phyloP scores from a whole-genome alignment of 2,888 invertebrate genomes.

The Drosophila austrosaltans region DNA sequence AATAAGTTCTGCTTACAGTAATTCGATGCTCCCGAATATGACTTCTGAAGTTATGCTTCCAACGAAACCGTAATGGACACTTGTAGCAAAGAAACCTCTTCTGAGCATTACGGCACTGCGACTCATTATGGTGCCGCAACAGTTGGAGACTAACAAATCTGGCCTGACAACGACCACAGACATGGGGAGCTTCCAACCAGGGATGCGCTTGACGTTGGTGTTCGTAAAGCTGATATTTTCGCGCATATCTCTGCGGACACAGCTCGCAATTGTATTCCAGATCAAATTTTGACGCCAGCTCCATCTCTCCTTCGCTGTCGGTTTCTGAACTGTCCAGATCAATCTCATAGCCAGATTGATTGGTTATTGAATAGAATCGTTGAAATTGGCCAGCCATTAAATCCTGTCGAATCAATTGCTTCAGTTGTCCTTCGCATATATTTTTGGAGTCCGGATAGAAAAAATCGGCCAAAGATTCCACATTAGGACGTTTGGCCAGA shows the following conservation, averaged over 20 bases:
- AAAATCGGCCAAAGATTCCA: slow-evolving; percentile 61
- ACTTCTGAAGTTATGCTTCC: slow-evolving; percentile 80
- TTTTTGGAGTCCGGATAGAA: slow-evolving; percentile 76
- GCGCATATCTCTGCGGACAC: slow-evolving; percentile 71
- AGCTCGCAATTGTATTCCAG: slow-evolving; percentile 74
- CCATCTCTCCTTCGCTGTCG: slow-evolving; percentile 62
- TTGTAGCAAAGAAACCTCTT: slow-evolving; percentile 80
- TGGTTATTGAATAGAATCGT: slow-evolving; percentile 82
- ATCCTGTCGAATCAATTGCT: slow-evolving; percentile 64
- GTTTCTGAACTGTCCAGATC: slow-evolving; percentile 76
- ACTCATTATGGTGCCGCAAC: slow-evolving; percentile 85
- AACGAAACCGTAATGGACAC: slow-evolving; percentile 81
- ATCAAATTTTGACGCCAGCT: slow-evolving; percentile 32
- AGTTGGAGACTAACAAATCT: slow-evolving; percentile 85
- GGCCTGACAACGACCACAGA: slow-evolving; percentile 85
- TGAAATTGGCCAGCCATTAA: slow-evolving; percentile 66
- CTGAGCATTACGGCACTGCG: slow-evolving; percentile 81
- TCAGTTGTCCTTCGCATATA: slow-evolving; percentile 56
- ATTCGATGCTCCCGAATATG: slow-evolving; percentile 68
- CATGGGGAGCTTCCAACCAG: slow-evolving; percentile 84
- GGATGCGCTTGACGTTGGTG: slow-evolving; percentile 77
- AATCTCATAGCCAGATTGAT: slow-evolving; percentile 81
- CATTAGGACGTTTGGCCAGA: slow-evolving; percentile 52
- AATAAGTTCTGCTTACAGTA: slow-evolving; percentile 26
- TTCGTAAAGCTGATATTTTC: slow-evolving; percentile 81